These are phyloP conservation scores for Enteromius anoplus DNA, from an alignment of 2,797 vertebrate genomes.

Conservation along the genomic window DNA sequence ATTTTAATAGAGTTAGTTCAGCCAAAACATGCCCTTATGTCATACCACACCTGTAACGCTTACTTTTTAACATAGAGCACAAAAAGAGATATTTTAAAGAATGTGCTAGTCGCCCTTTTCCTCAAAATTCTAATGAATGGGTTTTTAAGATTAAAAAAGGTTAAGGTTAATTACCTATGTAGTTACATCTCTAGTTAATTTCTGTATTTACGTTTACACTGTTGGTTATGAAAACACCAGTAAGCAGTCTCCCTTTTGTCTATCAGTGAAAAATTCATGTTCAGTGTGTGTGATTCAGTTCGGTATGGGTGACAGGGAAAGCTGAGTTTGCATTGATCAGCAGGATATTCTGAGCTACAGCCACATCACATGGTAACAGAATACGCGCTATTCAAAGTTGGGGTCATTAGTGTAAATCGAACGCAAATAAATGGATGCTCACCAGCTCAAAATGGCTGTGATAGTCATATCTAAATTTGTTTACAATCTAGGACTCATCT, in stretches of 20 bases:
- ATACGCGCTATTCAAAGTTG: constrained; percentile 26
- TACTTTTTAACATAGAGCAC: background rate
- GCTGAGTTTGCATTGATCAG: constrained; percentile 49
- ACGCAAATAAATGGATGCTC: constrained; percentile 50
- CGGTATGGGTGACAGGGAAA: constrained; percentile 41
- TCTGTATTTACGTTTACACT: too few relatives aligned
- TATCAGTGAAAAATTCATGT: constrained; percentile 42
- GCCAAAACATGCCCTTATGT: background rate
- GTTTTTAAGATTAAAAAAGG: background rate
- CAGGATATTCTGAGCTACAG: constrained; percentile 45
- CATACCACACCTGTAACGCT: background rate
- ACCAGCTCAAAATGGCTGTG: constrained; percentile 39
- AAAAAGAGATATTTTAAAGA: background rate
- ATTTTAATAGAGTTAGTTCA: background rate
- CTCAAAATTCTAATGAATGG: background rate
- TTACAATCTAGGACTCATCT: constrained; percentile 37
- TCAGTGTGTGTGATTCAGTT: constrained; percentile 40
- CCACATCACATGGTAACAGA: constrained; percentile 52
- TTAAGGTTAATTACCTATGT: too few relatives aligned
- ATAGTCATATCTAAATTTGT: constrained; percentile 37
- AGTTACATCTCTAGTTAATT: too few relatives aligned
- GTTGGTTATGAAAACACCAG: background rate
- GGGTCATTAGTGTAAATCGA: constrained; percentile 48
- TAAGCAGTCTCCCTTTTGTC: constrained; percentile 18
- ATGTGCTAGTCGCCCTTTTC: background rate